Conservation (phyloP, 2,113 vertebrate genomes). For the Pseudolaguvia tuberculata region DNA sequence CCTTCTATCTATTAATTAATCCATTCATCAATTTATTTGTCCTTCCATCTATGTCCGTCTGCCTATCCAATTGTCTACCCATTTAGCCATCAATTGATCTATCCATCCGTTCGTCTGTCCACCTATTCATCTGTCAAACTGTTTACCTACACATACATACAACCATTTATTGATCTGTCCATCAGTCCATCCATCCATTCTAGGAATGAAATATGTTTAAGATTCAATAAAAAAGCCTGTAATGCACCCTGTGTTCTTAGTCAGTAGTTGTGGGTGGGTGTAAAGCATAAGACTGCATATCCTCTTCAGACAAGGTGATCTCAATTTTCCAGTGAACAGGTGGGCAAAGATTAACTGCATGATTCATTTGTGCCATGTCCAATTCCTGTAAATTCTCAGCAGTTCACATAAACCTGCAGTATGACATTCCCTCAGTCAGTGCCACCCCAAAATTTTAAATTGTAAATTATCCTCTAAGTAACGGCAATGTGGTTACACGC, state of each 20-base stretch:
- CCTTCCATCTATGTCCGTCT: no score
- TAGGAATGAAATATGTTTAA: no score
- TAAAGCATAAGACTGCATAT: background rate
- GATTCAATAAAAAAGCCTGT: background rate
- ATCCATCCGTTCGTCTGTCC: no score
- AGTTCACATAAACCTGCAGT: background rate
- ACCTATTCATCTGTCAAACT: no score
- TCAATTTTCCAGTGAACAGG: background rate
- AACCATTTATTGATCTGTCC: no score
- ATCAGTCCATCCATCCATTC: no score
- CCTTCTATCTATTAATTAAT: no score
- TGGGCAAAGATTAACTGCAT: background rate
- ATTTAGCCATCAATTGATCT: no score
- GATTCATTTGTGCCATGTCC: background rate
- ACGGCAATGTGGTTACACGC: background rate
- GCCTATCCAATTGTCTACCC: no score
- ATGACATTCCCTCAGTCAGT: background rate
- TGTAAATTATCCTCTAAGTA: slow-evolving; percentile 23
- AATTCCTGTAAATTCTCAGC: background rate
- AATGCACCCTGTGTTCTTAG: background rate
- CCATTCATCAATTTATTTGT: no score
- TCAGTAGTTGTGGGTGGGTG: background rate
- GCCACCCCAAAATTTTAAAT: background rate
- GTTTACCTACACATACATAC: no score
- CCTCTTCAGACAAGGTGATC: background rate